Percentiles rank a stretch among this genome's conserved stretches.
Conservation (phyloP, 2,888 invertebrate species). For the Zaprionus obscuricornis region DNA sequence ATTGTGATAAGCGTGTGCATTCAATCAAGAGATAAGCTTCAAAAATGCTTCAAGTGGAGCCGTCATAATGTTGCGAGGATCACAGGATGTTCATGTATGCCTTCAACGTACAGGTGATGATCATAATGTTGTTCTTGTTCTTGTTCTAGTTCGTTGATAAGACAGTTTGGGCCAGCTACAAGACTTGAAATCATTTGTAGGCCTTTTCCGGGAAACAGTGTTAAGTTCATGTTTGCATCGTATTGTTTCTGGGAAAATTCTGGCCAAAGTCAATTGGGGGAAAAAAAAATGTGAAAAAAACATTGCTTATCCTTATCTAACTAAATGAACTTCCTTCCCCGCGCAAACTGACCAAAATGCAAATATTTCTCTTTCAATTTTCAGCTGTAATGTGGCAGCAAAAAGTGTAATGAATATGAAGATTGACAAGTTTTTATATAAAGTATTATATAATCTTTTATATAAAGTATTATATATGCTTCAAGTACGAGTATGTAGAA, state of each 20-base stretch:
- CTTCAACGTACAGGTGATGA: constrained; percentile 63
- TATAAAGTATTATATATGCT: no score
- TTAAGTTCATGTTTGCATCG: constrained; percentile 68
- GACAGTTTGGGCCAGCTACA: constrained; percentile 11
- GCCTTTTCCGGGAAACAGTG: constrained; percentile 72
- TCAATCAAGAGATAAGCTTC: constrained; percentile 65
- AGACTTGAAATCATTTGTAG: constrained; percentile 54
- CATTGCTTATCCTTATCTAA: constrained; percentile 31
- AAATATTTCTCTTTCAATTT: background rate
- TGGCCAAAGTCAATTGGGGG: constrained; percentile 15
- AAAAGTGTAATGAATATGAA: background rate
- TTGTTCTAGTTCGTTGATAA: no score
- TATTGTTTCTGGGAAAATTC: constrained; percentile 72
- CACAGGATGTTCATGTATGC: constrained; percentile 61
- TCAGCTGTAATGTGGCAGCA: no score
- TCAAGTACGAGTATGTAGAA: no score
- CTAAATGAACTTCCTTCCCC: constrained; percentile 19
- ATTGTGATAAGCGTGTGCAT: constrained; percentile 62
- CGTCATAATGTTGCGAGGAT: constrained; percentile 41
- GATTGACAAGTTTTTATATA: no score
- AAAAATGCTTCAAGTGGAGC: constrained; percentile 38
- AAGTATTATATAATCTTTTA: no score
- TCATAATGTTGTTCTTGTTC: no score
- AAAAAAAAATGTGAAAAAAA: constrained; percentile 20
- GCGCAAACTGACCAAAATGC: constrained; percentile 9